Base-by-base conservation (phyloP, 1,140 invertebrate genomes). In the Trichonephila inaurata region DNA sequence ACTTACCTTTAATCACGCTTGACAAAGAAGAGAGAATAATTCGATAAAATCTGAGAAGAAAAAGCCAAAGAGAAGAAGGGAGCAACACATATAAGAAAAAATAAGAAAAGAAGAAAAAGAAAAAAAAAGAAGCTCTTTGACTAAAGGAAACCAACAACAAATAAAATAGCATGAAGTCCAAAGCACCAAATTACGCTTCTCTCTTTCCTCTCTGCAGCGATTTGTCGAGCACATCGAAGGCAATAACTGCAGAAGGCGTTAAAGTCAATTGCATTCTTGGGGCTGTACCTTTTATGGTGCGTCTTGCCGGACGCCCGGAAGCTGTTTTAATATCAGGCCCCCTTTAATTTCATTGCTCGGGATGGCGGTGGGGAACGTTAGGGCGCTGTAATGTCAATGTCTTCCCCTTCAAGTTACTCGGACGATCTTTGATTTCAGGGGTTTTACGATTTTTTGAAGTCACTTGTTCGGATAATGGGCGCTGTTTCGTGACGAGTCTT, bases 331-430 rank as follows among this genome's bases (percentile, higher is more conserved):
- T 92, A 92, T 64, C 90, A n/a, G 51, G 24, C 51, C 44, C 60
- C 33, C 81, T 82, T 92, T 92, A 92, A 85, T 92, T 85, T 92
- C 82, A 92, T 85, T 92, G 90, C 77, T 60, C 90, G n/a, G 16
- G 10, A 66, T 66, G 81, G 90, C 33, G 19, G 62, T 14, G 44
- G 69, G 24, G 83, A 51, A n/a, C 44, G 83, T 85, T 85, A 85
- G 83, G 7, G 72, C 72, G 14, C 72, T 77, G 33, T 77, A 77
- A 77, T 77, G 72, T 18, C 72, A 77, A 28, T 77, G 28, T 77
- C 72, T 77, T 77, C 72, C 28, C 72, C 72, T 77, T 33, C 14
- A 33, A 77, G 72, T 77, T 77, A 40, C 72, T 77, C 72, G 33
- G 72, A 77, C 72, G 72, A 77, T 77, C 72, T 40, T 77, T 33